These are phyloP conservation scores for Rhorus exstirpatorius DNA, from an alignment of 2,888 invertebrate genomes.

Conservation along the genomic window DNA sequence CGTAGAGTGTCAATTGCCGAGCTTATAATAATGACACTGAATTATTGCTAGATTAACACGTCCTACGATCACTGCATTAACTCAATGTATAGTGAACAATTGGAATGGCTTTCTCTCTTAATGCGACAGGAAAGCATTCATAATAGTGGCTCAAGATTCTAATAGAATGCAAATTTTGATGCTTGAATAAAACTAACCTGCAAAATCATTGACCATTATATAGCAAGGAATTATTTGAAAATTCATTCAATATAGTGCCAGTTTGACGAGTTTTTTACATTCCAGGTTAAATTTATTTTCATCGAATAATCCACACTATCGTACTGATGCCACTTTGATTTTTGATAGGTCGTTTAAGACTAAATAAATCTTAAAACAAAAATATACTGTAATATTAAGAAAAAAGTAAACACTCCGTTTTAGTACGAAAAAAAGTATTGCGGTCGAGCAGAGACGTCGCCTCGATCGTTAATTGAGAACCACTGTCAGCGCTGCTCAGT, in stretches of 20 bases:
- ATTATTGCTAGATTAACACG: slow-evolving; percentile 29
- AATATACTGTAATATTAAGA: too few relatives aligned
- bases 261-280: too few relatives aligned
- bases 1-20: slow-evolving; percentile 43
- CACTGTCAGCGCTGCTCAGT: slow-evolving; percentile 46
- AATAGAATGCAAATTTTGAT: background rate
- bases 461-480: slow-evolving; percentile 37
- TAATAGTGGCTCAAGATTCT: slow-evolving; percentile 17
- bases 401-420: background rate
- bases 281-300: too few relatives aligned
- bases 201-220: too few relatives aligned
- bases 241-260: too few relatives aligned
- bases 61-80: slow-evolving; percentile 16
- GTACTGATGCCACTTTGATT: too few relatives aligned
- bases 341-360: too few relatives aligned
- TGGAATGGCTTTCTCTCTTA: slow-evolving; percentile 10
- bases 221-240: background rate
- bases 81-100: slow-evolving; percentile 5
- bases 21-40: slow-evolving; percentile 32
- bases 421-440: slow-evolving; percentile 3
- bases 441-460: slow-evolving; percentile 14
- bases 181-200: too few relatives aligned
- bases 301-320: too few relatives aligned
- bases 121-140: slow-evolving; percentile 3
- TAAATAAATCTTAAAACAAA: too few relatives aligned